A percentile compares a stretch with the other conserved stretches of the same genome.
Evolutionary conservation across 2,113 vertebrate genomes (phyloP).

Genomic region (Malurus elegans): DNA sequence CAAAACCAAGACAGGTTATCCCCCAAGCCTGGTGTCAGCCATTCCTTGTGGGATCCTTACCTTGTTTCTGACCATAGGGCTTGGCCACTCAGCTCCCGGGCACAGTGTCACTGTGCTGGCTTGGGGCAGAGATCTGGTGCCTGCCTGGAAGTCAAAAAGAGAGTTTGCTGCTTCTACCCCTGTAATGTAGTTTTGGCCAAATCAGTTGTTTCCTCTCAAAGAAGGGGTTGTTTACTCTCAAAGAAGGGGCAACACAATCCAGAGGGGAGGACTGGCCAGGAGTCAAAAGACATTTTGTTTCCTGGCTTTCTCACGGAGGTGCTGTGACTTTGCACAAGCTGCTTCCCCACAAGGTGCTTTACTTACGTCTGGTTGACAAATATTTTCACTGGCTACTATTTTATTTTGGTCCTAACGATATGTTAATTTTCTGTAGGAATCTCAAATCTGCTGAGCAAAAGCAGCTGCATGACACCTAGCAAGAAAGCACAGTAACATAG

Average conservation of each 20-base stretch:
- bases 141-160: neutral
- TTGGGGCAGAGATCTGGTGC: neutral
- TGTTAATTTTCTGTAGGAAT: neutral
- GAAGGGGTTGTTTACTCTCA: neutral
- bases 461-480: neutral
- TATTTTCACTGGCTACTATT: neutral
- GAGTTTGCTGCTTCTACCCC: neutral
- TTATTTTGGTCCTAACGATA: neutral
- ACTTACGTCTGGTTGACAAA: fast-evolving
- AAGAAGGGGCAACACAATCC: neutral
- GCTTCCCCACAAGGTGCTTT: neutral
- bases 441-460: neutral
- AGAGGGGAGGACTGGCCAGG: neutral
- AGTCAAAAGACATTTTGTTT: constrained; percentile 31
- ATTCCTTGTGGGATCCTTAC: neutral
- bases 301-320: neutral
- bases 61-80: neutral
- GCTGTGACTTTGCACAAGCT: neutral
- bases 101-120: fast-evolving
- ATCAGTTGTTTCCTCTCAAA: neutral
- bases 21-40: neutral
- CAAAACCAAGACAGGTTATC: neutral
- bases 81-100: fast-evolving
- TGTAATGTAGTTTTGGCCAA: neutral
- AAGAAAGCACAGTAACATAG: neutral